These are phyloP conservation scores for human DNA, from an alignment of 2,113 vertebrate species.

Conservation along the genomic window GRCh38 chr6:129236501-129237000, in stretches of 20 bases:
- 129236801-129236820: background rate
- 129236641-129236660: background rate
- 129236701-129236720: background rate
- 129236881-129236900: background rate
- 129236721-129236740: background rate
- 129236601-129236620: slow-evolving; percentile 21
- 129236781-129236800: background rate
- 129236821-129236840: background rate
- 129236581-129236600: background rate
- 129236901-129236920: background rate
- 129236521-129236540: slow-evolving; percentile 18
- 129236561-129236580: background rate
- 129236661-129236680: background rate
- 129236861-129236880: background rate
- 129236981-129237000: background rate
- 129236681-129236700: background rate
- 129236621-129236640: background rate
- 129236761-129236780: background rate
- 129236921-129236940: background rate
- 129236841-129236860: background rate
- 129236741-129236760: background rate
- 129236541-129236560: background rate
- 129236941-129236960: background rate
- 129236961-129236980: background rate
- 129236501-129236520: background rate